Base-by-base conservation (phyloP, 1,140 invertebrate species). In the Maniola jurtina region DNA sequence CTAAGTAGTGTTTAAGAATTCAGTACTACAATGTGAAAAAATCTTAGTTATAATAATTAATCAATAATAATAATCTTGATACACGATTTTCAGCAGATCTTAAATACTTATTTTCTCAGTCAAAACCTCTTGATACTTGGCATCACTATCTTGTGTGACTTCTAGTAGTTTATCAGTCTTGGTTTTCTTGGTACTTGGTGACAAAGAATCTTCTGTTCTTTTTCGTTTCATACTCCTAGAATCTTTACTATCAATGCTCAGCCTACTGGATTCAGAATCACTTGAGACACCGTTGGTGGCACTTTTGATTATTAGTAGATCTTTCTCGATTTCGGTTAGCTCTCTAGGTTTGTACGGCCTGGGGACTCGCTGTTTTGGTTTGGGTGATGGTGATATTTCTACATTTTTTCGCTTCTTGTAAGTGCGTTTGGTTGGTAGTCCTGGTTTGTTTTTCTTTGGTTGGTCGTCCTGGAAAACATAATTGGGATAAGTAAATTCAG, bases 251-350 rank as follows among this genome's bases (percentile, higher is more conserved):
- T 84, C 82, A 3, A 79, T 61, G 61, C 77, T 66, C 0, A 79
- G 45, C 40, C 78, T 7, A 40, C 38, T 40, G 1, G 38, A 40
- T 9, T 40, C 38, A 40, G 38, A 40, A 40, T 87, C 83, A 47
- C 81, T 85, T 0, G 80, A 80, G 5, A 84, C 52, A 2, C 73
- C 76, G 58, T 77, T 45, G 42, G 1, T 45, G 5, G 9, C 42
- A n/a, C 52, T 87, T 45, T 82, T 81, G 4, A 89, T 89, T 7
- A 89, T 89, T 3, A 89, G 58, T 0, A 89, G 61, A 58, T 89
- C 87, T 59, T 88, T 89, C 40, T 88, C 87, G 25, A 89, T 87
- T 11, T 89, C 87, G 0, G 84, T 85, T 6, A 89, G 59, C 54
- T 89, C 84, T 50, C 76, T 73, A 2, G 83, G 75, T 62, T 89